Percentiles rank a stretch among this genome's conserved stretches.
These are phyloP conservation scores for Sarcophaga bullata DNA, from an alignment of 1,140 invertebrate genomes.

Conservation along the genomic window DNA sequence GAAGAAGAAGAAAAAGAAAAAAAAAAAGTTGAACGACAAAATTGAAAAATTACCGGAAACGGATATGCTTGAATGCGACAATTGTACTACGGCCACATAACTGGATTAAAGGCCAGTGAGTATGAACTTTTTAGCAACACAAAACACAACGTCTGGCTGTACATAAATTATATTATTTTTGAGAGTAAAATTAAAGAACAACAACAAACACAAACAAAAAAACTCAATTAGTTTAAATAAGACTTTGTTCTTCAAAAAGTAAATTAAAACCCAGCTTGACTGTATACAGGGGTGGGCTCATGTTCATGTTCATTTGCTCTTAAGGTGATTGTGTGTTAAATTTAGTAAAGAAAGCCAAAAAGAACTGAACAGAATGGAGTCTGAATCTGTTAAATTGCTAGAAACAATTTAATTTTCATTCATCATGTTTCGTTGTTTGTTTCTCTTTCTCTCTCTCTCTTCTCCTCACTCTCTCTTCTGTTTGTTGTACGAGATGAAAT, in stretches of 20 bases:
- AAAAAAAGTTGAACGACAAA: constrained; percentile 13
- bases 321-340: no score
- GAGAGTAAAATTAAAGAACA: not conserved
- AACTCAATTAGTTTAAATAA: constrained; percentile 20
- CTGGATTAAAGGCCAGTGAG: constrained; percentile 29
- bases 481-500: not conserved
- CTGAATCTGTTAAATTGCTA: not conserved
- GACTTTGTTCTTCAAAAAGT: not conserved
- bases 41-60: constrained; percentile 41
- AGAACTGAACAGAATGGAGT: no score
- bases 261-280: no score
- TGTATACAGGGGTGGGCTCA: no score
- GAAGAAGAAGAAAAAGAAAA: not conserved
- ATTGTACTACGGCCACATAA: constrained; percentile 27
- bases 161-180: no score
- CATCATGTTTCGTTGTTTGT: not conserved
- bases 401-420: not conserved
- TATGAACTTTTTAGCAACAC: not conserved
- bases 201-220: not conserved
- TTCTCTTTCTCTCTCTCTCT: not conserved
- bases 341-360: no score
- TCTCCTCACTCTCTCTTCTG: not conserved
- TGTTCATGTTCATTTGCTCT: not conserved
- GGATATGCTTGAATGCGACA: constrained; percentile 40
- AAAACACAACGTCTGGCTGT: not conserved